Evolutionary conservation across 2,888 invertebrate species (phyloP), one percentile per base, ranked within the genome.

Genomic region (Pandemis heparana): DNA sequence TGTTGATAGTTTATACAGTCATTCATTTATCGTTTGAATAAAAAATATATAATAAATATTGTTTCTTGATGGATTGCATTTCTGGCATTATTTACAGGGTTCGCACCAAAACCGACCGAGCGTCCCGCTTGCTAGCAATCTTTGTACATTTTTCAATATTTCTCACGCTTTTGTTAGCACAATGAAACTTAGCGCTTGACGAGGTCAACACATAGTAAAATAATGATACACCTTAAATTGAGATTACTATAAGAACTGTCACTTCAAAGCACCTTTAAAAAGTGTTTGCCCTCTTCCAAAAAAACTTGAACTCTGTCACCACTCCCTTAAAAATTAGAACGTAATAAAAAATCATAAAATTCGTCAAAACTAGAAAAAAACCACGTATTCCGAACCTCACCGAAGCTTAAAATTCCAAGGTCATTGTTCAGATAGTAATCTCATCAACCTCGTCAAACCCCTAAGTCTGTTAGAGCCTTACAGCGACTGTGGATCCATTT

Each of bases 401-500:
- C 9, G 23, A 56, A 56, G 18, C 12, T 2, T 53, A 9, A 53
- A 53, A 56, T 1, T 18, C n/a, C 16, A n/a, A 43, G 18, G 12
- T 32, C 23, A 32, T 43, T 41, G 0, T 43, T 12, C 62, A 43
- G 12, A 62, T 14, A 62, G 41, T 18, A 43, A 62, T 16, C 62
- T 12, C 39, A 43, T 10, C 14, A 18, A n/a, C 56, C 32, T 59
- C 46, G n/a, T 43, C 65, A 38, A 59, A 60, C 12, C 39, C 7
- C 64, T 18, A 9, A 32, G n/a, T 18, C 18, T 16, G 8, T 56
- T 12, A 5, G 53, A 1, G 51, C 51, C 97, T 97, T 96, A 98
- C 99, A 92, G 99, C 99, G 89, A 99, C 97, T 81, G 99, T 98
- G 80, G 99, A 99, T 92, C 98, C 99, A 94, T 99, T 99, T 95